phyloP scores from a whole-genome alignment of 2,113 vertebrate genomes.

The Aleadryas rufinucha region DNA sequence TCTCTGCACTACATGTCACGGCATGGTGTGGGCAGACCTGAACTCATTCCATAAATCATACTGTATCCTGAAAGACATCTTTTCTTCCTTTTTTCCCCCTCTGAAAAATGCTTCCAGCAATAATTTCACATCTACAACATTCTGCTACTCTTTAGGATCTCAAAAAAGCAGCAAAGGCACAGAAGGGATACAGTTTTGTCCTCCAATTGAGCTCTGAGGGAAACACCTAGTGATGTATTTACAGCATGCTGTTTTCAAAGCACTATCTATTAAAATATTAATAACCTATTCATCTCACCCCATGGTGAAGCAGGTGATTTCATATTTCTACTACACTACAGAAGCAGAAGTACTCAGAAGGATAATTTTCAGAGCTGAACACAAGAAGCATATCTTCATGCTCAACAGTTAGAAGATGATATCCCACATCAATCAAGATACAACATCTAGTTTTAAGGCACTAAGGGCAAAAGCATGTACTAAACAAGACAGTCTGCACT shows the following conservation, averaged over 20 bases:
- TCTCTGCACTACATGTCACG: not conserved
- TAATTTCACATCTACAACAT: not conserved
- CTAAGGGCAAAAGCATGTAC: not conserved
- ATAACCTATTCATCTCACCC: not conserved
- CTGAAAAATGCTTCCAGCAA: not conserved
- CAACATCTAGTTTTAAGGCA: not conserved
- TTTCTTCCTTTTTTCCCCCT: not conserved
- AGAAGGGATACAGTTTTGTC: not conserved
- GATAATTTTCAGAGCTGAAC: not conserved
- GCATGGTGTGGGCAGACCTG: not conserved
- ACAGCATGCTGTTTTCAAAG: slow-evolving; percentile 3
- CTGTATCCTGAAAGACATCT: not conserved
- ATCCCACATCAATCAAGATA: not conserved
- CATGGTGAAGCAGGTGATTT: not conserved
- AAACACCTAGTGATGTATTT: not conserved
- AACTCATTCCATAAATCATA: not conserved
- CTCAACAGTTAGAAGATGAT: not conserved
- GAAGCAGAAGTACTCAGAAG: not conserved
- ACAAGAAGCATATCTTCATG: not conserved
- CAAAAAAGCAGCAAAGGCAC: not conserved
- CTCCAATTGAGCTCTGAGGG: not conserved
- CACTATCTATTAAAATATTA: slow-evolving; percentile 2
- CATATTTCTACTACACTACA: not conserved
- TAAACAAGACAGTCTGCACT: not conserved
- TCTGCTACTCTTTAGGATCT: not conserved